Conservation (phyloP, 2,797 vertebrate genomes). For the Pseudochirops cupreus region DNA sequence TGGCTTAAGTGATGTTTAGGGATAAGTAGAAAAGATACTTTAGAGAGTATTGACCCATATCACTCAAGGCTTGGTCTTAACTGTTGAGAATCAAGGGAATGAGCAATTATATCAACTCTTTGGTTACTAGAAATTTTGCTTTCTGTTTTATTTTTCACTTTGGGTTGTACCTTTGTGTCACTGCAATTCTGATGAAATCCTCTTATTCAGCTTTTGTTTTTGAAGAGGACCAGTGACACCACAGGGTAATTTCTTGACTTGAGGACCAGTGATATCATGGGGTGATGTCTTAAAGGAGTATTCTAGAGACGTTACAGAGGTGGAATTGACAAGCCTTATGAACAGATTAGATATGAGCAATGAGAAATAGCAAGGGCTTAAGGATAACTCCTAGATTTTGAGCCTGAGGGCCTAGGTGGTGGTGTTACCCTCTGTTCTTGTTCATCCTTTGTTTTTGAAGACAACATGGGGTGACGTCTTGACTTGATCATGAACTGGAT, state of each 20-base stretch:
- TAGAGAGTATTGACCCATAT: neutral
- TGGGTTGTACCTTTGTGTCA: neutral
- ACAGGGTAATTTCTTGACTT: neutral
- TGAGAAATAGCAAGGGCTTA: neutral
- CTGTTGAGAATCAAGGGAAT: neutral
- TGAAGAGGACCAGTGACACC: neutral
- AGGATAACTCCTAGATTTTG: neutral
- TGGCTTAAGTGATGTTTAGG: neutral
- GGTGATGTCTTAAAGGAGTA: neutral
- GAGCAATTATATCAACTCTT: neutral
- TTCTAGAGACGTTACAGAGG: neutral
- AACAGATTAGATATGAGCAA: neutral
- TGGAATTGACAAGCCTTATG: neutral
- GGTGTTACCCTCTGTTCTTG: neutral
- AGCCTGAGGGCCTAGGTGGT: neutral
- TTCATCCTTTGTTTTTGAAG: neutral
- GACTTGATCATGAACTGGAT: neutral
- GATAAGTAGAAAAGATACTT: neutral
- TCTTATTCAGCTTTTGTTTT: neutral
- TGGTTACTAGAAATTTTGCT: neutral
- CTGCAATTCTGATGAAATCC: neutral
- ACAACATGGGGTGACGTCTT: neutral
- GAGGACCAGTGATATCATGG: neutral
- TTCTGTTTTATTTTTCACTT: neutral
- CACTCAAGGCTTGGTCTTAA: neutral